Conservation (phyloP, 2,888 invertebrate species). For the Spodoptera littoralis region DNA sequence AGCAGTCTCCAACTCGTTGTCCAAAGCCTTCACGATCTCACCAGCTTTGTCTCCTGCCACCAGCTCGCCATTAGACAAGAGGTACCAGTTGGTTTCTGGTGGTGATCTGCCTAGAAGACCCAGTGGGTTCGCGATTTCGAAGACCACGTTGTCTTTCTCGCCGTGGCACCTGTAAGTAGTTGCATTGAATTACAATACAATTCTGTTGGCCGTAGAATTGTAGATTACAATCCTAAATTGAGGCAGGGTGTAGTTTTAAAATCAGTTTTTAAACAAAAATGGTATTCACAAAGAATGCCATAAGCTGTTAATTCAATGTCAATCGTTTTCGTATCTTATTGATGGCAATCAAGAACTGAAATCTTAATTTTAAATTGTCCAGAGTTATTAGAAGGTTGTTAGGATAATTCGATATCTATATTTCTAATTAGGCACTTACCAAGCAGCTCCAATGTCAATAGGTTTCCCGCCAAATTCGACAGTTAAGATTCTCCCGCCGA, state of each 20-base stretch:
- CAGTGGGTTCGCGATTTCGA: constrained; percentile 85
- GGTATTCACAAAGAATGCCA: too few relatives aligned
- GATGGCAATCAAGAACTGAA: too few relatives aligned
- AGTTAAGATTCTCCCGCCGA: constrained; percentile 90
- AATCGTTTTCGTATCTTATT: too few relatives aligned
- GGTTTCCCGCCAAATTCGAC: constrained; percentile 86
- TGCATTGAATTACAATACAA: background rate
- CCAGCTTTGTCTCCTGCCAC: constrained; percentile 64
- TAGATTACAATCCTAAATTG: too few relatives aligned
- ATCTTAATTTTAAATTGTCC: too few relatives aligned
- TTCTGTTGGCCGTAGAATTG: too few relatives aligned
- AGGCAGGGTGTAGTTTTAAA: too few relatives aligned
- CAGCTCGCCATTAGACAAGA: constrained; percentile 76
- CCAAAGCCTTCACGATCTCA: constrained; percentile 64
- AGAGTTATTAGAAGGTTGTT: too few relatives aligned
- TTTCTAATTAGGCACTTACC: constrained; percentile 78
- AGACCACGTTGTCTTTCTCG: constrained; percentile 90
- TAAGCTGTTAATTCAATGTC: too few relatives aligned
- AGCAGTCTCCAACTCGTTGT: constrained; percentile 66
- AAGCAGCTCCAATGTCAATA: constrained; percentile 93
- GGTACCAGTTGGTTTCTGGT: constrained; percentile 68
- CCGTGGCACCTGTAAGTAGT: constrained; percentile 90
- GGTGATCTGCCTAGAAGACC: constrained; percentile 75
- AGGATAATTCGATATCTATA: too few relatives aligned
- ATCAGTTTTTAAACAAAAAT: too few relatives aligned